Evolutionary conservation across 2,888 invertebrate species (phyloP), one percentile per base, ranked within the genome.

Genomic region (Drosophila paranaensis): DNA sequence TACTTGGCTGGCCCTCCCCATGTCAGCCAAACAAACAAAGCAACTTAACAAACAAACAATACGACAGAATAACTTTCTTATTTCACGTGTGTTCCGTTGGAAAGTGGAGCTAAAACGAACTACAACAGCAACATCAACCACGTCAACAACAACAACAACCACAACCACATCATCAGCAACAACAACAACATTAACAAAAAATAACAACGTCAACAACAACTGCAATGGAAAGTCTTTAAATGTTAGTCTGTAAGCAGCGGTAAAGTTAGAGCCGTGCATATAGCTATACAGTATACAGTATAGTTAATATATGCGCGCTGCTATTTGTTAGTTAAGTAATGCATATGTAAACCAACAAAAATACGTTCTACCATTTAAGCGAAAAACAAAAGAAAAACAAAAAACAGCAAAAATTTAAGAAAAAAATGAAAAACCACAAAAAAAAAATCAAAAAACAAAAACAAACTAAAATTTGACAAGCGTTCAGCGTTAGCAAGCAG

Each of bases 401-500:
- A 81, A 67, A 66, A 81, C 56, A 74, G 66, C 30, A 77, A 74
- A 74, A 77, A 70, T 54, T 55, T 60, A 30, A 71, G 51, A 40
- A 78, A 66, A 55, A 51, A 48, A 46, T 67, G 56, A 73, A 76
- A 75, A 71, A 70, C 54, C 57, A 84, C 63, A 54, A 82, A 79
- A 74, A 79, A 74, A 72, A 63, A 43, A 43, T 67, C n/a, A 40
- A n/a, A 8, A 40, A 42, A n/a, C 9, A 9, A 76, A 73, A 27
- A 25, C 66, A 70, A 81, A 82, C 50, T 56, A 66, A 71, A 65
- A 74, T 82, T 88, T 84, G 83, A 84, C 83, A 85, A 86, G 78
- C 81, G 83, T 88, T 83, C 74, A 82, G 83, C 83, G 85, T 74
- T 77, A 82, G 83, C 77, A 85, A 73, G 86, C 81, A 85, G 68